Evolutionary conservation across 2,113 vertebrate genomes (phyloP).

Genomic region (Leptobrachium leishanense): DNA sequence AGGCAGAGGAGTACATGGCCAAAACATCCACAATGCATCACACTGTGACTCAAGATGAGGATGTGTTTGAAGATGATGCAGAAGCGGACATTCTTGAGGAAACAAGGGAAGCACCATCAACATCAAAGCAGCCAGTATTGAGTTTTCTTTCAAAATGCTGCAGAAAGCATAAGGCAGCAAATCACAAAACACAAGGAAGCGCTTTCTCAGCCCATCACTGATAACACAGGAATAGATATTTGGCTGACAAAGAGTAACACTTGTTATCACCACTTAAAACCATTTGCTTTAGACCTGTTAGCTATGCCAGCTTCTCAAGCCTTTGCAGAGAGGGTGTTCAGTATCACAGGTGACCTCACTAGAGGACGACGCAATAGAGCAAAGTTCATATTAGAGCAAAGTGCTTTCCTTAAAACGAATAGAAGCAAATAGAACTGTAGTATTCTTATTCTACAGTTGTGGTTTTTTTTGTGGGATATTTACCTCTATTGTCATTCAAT

Average conservation of each 20-base stretch:
- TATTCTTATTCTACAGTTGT: too few species aligned
- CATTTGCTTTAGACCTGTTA: background rate
- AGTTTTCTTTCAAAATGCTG: background rate
- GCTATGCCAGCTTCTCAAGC: slow-evolving; percentile 9
- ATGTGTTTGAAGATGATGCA: background rate
- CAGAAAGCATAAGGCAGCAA: background rate
- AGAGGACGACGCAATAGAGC: background rate
- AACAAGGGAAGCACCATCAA: background rate
- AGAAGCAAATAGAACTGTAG: too few species aligned
- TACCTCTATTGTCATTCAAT: too few species aligned
- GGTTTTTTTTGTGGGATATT: too few species aligned
- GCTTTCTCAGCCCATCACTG: background rate
- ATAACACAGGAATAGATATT: background rate
- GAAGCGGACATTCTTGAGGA: background rate
- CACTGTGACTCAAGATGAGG: background rate
- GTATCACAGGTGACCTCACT: slow-evolving; percentile 4
- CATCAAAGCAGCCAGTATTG: slow-evolving; percentile 1
- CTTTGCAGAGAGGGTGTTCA: background rate
- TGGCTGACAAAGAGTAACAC: background rate
- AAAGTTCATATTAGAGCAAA: background rate
- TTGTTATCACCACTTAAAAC: too few species aligned
- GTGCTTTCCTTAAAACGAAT: background rate
- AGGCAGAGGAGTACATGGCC: background rate
- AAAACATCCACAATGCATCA: background rate
- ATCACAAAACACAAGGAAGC: background rate